These are phyloP conservation scores for Ceriagrion tenellum DNA, from an alignment of 2,888 invertebrate genomes.

Conservation along the genomic window DNA sequence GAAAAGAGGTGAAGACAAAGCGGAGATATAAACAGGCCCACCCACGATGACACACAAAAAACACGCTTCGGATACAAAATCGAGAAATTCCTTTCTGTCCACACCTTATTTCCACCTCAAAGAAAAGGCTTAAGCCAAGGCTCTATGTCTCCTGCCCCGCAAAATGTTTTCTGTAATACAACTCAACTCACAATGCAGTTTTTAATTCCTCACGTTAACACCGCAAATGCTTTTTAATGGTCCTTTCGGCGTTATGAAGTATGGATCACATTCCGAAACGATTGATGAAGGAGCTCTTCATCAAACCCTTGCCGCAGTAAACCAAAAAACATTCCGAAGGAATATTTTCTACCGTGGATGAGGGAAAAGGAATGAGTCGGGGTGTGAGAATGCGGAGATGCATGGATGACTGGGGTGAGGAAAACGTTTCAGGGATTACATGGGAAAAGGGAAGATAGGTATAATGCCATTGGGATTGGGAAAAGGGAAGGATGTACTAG, in stretches of 20 bases:
- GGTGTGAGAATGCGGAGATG: conserved; percentile 15
- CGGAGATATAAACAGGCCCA: not conserved
- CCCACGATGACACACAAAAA: not conserved
- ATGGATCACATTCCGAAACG: not conserved
- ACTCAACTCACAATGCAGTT: not conserved
- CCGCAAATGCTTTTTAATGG: not conserved
- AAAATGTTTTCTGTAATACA: too few relatives aligned
- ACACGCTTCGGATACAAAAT: not conserved
- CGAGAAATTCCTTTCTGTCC: not conserved
- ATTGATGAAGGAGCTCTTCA: too few relatives aligned
- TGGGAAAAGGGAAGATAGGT: not conserved
- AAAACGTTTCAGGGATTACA: not conserved
- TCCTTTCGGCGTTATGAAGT: not conserved
- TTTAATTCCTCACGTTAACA: not conserved
- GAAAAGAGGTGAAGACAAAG: not conserved
- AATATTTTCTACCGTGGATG: not conserved
- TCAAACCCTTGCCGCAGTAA: too few relatives aligned
- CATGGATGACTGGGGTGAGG: not conserved
- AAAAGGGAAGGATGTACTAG: not conserved
- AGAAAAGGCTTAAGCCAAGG: not conserved
- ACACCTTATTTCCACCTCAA: not conserved
- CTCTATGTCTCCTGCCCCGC: too few relatives aligned
- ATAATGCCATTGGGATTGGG: not conserved
- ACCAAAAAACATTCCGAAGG: too few relatives aligned
- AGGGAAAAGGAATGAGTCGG: conserved; percentile 22